These are phyloP conservation scores for Garrulus glandarius DNA, from an alignment of 2,797 vertebrate species.

Conservation along the genomic window DNA sequence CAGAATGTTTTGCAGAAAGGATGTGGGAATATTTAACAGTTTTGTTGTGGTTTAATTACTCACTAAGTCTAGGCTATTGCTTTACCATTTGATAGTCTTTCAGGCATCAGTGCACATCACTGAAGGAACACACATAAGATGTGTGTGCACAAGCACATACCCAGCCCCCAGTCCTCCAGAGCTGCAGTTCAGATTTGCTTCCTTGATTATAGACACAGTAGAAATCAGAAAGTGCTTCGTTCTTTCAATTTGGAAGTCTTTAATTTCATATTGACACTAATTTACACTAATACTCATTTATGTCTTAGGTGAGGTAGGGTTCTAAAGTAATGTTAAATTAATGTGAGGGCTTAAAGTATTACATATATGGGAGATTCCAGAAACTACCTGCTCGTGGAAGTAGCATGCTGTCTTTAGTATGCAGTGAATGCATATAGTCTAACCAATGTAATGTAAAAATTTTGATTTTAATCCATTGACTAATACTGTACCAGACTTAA, in stretches of 20 bases:
- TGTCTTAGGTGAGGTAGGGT: background rate
- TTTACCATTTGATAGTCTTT: background rate
- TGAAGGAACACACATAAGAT: background rate
- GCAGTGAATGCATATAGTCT: background rate
- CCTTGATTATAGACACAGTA: background rate
- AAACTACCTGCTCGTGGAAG: background rate
- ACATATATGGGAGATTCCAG: background rate
- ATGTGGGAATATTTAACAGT: background rate
- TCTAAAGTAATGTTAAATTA: background rate
- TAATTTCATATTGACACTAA: background rate
- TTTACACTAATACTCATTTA: background rate
- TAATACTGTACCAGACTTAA: background rate
- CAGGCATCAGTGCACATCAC: background rate
- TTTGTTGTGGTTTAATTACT: background rate
- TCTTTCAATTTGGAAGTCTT: background rate
- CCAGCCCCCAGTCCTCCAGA: background rate
- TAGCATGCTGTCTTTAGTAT: background rate
- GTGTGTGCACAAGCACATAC: background rate
- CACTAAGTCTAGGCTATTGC: background rate
- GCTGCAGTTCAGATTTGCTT: background rate
- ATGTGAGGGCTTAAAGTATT: background rate
- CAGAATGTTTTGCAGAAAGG: background rate
- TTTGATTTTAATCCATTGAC: background rate
- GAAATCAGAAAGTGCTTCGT: background rate
- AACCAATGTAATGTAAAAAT: background rate